Conservation (phyloP, 2,113 vertebrate species). For the Brachypodius melanocephalos region DNA sequence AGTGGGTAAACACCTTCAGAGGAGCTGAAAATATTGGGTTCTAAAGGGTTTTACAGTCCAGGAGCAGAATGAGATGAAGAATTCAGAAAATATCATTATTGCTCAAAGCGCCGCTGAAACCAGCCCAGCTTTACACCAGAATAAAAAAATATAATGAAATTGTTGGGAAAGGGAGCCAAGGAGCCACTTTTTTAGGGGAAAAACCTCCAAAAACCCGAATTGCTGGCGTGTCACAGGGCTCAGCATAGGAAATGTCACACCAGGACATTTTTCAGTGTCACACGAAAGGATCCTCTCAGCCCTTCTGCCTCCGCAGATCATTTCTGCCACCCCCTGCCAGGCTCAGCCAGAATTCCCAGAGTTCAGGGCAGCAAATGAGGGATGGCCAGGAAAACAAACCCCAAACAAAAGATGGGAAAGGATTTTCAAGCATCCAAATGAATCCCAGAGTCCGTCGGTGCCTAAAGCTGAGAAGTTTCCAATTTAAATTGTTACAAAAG, state of each 20-base stretch:
- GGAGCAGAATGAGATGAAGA: background rate
- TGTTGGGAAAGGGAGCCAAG: background rate
- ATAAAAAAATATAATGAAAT: accelerated
- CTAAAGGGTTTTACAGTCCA: background rate
- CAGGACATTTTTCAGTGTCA: accelerated
- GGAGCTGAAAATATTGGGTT: background rate
- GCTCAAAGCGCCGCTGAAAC: background rate
- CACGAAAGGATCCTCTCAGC: background rate
- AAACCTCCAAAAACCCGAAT: accelerated
- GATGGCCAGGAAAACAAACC: accelerated
- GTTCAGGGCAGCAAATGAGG: background rate
- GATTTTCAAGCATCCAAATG: background rate
- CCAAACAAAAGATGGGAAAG: background rate
- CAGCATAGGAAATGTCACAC: background rate
- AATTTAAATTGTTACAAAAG: background rate
- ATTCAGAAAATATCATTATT: background rate
- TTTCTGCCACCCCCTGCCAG: background rate
- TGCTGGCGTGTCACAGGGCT: background rate
- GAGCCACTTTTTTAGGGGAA: background rate
- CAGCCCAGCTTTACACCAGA: background rate
- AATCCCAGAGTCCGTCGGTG: accelerated
- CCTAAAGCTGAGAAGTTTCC: too few species aligned
- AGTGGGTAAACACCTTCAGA: background rate
- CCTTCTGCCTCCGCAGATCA: background rate
- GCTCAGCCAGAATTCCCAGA: background rate